Evolutionary conservation across 2,113 vertebrate genomes (phyloP), one percentile per base, ranked within the genome.

Genomic region (Brachionichthys hirsutus): DNA sequence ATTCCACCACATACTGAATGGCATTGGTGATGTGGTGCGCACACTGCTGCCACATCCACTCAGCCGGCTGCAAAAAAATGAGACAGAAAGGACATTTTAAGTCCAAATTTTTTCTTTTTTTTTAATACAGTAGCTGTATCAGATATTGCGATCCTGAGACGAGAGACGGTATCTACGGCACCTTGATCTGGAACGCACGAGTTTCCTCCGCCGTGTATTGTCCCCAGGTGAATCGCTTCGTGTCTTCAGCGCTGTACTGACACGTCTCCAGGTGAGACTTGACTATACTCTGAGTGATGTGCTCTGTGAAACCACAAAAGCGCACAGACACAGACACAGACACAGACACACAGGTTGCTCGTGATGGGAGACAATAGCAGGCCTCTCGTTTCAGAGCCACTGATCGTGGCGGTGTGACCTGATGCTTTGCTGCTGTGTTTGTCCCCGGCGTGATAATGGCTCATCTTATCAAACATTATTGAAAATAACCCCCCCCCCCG

Each of bases 1-100:
- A 95, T 82, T 94, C 93, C 87, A 94, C 94, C 79, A 95, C 92
- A 12, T 94, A 95, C 80, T 95, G 93, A 80, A 94, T 94, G 83
- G 93, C 92, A 0, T 93, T 92, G 83, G 93, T 94, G 71, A 95
- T 91, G 81, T 93, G 93, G 70, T 93, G 85, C 3, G 94, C 89
- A 60, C 94, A 95, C 76, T 93, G 89, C 78, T 94, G 93, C 94
- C 94, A 95, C 93, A 94, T 93, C 84, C 85, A 90, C 81, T 95
- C 94, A 0, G 93, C 91, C 51, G 92, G 90, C 94, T 95, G 88
- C 42, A 44, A 38, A 44, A 38, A 56, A 38, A 13, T 1, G 38
- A 53, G 19, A 62, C 30, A 63, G 14, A 52, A 20, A 12, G 15
- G 3, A 67, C 3, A 20, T 2, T 15, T 47, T 7, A 30, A 6